These are phyloP conservation scores for Aurelia sp. DNA, from an alignment of 30 jellyfish, hydroid and myxozoan genomes.

Conservation along the genomic window DNA sequence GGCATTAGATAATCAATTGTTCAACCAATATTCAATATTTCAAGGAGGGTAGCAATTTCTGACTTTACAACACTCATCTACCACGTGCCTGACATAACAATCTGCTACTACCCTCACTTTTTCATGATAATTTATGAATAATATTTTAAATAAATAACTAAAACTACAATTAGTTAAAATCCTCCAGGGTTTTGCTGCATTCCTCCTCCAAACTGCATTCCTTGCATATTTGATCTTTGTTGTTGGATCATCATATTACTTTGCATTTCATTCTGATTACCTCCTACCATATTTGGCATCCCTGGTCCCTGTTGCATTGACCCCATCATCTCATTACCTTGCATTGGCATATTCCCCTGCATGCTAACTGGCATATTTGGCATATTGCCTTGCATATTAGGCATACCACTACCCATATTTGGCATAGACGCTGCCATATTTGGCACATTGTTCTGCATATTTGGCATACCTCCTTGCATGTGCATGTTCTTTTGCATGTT, in stretches of 20 bases:
- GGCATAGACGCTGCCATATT: background rate
- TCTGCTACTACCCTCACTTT: no score
- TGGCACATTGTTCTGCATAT: constrained; percentile 24
- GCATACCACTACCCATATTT: constrained; percentile 20
- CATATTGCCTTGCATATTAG: constrained; percentile 38
- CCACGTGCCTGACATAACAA: no score
- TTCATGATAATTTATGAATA: no score
- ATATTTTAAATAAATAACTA: no score
- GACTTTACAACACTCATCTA: no score
- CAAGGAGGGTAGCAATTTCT: no score
- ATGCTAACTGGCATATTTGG: constrained; percentile 51
- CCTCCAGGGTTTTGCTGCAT: constrained; percentile 73
- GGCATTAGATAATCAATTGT: no score
- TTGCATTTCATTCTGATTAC: constrained; percentile 54
- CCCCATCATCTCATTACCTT: constrained; percentile 49
- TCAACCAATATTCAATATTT: no score
- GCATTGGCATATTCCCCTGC: constrained; percentile 58
- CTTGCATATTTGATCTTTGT: constrained; percentile 45
- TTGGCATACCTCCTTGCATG: constrained; percentile 15
- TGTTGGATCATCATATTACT: constrained; percentile 70
- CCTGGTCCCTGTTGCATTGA: constrained; percentile 69
- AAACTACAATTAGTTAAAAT: constrained; percentile 9
- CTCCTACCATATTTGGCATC: constrained; percentile 64
- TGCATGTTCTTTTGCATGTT: constrained; percentile 46
- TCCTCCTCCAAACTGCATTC: constrained; percentile 41